Percentiles rank a stretch among this genome's conserved stretches.
Evolutionary conservation across 2,888 invertebrate genomes (phyloP).

Genomic region (Lycaena phlaeas): DNA sequence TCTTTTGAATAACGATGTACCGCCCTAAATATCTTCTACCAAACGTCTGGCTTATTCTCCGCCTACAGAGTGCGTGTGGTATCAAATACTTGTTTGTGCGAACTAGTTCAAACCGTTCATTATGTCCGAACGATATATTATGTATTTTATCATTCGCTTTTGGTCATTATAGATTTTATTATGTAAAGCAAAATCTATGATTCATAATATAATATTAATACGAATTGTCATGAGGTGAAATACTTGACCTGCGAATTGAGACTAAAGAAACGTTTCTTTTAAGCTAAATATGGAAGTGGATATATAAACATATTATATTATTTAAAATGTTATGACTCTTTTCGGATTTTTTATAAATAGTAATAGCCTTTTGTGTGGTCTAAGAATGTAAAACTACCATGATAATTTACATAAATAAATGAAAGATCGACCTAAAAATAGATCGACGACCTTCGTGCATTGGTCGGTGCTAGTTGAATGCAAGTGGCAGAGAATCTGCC

Average conservation of each 20-base stretch:
- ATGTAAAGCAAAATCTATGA: conserved; percentile 36
- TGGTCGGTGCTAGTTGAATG: too few relatives aligned
- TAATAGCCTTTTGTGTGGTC: too few relatives aligned
- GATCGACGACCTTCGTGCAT: too few relatives aligned
- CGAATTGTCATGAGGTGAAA: conserved; percentile 31
- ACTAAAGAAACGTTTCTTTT: conserved; percentile 6
- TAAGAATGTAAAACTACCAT: too few relatives aligned
- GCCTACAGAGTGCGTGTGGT: too few relatives aligned
- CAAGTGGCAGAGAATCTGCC: too few relatives aligned
- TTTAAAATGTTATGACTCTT: background rate
- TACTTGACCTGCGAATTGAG: conserved; percentile 32
- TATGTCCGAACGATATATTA: conserved; percentile 28
- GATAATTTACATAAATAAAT: too few relatives aligned
- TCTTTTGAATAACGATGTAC: too few relatives aligned
- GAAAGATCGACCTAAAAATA: too few relatives aligned
- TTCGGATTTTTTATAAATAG: background rate
- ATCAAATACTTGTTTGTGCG: background rate
- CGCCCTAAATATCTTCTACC: too few relatives aligned
- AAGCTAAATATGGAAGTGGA: conserved; percentile 8
- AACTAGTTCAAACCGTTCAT: conserved; percentile 25
- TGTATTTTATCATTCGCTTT: conserved; percentile 30
- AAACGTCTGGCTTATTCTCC: too few relatives aligned
- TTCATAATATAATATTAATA: conserved; percentile 28
- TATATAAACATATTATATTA: background rate
- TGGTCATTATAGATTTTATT: conserved; percentile 28